Evolutionary conservation across 2,797 vertebrate genomes (phyloP).

Genomic region (Betta splendens): DNA sequence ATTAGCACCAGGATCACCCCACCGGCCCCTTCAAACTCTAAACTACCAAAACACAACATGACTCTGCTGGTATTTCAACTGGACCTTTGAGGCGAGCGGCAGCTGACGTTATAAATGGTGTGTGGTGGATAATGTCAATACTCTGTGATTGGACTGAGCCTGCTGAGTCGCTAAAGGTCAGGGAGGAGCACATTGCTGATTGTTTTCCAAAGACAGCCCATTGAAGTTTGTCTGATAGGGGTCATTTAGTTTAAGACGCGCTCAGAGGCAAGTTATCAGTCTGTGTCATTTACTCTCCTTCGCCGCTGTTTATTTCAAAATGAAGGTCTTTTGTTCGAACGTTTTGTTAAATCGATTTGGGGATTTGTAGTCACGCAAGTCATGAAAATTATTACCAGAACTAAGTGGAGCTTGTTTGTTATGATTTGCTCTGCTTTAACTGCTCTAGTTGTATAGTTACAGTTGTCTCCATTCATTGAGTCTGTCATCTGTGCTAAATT

Average conservation of each 20-base stretch:
- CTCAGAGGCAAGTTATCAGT: constrained; percentile 68
- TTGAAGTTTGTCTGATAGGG: constrained; percentile 77
- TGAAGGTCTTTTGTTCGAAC: background rate
- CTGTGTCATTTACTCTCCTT: constrained; percentile 59
- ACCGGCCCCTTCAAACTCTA: constrained; percentile 39
- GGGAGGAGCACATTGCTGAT: constrained; percentile 75
- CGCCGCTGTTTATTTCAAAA: constrained; percentile 35
- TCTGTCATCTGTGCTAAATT: background rate
- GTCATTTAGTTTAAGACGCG: constrained; percentile 72
- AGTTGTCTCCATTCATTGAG: background rate
- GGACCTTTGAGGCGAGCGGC: constrained; percentile 65
- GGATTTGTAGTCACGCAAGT: constrained; percentile 27
- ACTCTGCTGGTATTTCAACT: constrained; percentile 72
- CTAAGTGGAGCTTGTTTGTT: background rate
- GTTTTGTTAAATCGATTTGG: constrained; percentile 12
- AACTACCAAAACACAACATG: constrained; percentile 70
- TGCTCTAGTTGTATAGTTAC: background rate
- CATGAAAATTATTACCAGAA: constrained; percentile 18
- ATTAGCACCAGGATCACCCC: constrained; percentile 20
- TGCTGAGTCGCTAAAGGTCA: constrained; percentile 77
- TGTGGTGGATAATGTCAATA: constrained; percentile 78
- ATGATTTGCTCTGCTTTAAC: background rate
- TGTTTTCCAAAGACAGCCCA: constrained; percentile 78
- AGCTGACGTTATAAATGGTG: constrained; percentile 74
- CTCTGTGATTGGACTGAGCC: constrained; percentile 77